Base-by-base conservation (phyloP, 2,113 vertebrate species). In the Lepidothrix coronata region DNA sequence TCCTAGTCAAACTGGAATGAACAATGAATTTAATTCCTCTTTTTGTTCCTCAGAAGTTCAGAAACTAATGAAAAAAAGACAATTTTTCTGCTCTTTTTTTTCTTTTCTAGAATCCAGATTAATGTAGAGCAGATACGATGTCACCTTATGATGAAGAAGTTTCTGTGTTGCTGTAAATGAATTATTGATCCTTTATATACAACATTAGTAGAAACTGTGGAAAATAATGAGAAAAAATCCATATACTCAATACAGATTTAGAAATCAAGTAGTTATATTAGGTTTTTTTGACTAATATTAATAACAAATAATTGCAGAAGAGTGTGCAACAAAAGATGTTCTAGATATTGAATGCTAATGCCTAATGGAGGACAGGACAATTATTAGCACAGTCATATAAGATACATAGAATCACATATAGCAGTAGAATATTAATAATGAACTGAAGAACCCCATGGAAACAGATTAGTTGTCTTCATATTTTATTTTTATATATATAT, bases 91-190 rank as follows among this genome's bases (percentile, higher is more conserved):
- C 11, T 6, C 22, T 37, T 35, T 2, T 1, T 68, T 68, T 66
- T 52, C 48, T 33, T 39, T 28, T 2, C n/a, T 79, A 76, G 30
- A 31, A 85, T 73, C 39, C 2, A 27, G 2, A 55, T 35, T 39
- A 39, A 4, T 35, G 16, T 51, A n/a, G 23, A 22, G 22, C 12
- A 74, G 25, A 48, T 20, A 51, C 0, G 0, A 27, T 30, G 13
- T 8, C 23, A 88, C 44, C 16, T 48, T 43, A 14, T 14, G 23
- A 71, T 5, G 28, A 61, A 49, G 27, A 65, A 20, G 41, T 23
- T 52, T 65, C 22, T 74, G 2, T 43, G 12, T 57, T 76, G 61
- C 24, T 46, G 4, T 39, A 52, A 71, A 23, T 41, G 16, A 7
- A 1, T 75, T 70, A 43, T 19, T 57, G 43, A 62, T 55, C 65